Percentiles rank a stretch among this genome's conserved stretches.
These are phyloP conservation scores for Pomatostomus ruficeps DNA, from an alignment of 2,113 vertebrate species.

Conservation along the genomic window DNA sequence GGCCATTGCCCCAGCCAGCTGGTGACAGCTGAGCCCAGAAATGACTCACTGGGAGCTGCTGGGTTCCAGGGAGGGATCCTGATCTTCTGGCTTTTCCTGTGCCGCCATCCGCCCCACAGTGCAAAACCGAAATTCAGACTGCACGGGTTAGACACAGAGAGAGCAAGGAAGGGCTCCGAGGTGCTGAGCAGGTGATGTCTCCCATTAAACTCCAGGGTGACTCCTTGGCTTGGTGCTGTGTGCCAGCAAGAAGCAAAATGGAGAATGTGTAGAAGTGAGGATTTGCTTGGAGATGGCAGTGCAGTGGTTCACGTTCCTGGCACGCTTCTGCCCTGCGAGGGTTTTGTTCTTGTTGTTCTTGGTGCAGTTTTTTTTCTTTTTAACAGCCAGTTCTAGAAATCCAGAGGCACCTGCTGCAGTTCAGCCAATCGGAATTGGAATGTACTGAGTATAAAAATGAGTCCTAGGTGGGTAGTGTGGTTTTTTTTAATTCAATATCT, in stretches of 20 bases:
- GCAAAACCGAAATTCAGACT: not conserved
- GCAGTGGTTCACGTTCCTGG: not conserved
- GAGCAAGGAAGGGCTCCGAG: not conserved
- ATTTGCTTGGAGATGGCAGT: not conserved
- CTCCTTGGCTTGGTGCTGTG: not conserved
- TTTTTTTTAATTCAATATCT: not conserved
- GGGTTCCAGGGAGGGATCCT: not conserved
- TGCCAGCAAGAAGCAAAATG: not conserved
- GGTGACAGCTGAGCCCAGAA: not conserved
- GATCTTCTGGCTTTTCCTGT: not conserved
- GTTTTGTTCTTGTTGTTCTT: not conserved
- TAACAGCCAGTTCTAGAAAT: not conserved
- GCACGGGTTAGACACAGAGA: accelerated
- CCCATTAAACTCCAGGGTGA: not conserved
- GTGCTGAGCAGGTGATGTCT: not conserved
- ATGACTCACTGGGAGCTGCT: not conserved
- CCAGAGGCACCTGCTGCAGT: not conserved
- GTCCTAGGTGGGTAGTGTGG: not conserved
- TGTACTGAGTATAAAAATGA: not conserved
- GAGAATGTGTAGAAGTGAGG: not conserved
- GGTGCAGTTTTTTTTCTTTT: not conserved
- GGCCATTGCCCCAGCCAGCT: not conserved
- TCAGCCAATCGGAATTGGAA: not conserved
- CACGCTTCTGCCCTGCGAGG: not conserved
- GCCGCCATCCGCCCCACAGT: not conserved